Percentiles rank a stretch among this genome's conserved stretches.
These are phyloP conservation scores for Ophraella communa DNA, from an alignment of 2,888 invertebrate genomes.

Conservation along the genomic window DNA sequence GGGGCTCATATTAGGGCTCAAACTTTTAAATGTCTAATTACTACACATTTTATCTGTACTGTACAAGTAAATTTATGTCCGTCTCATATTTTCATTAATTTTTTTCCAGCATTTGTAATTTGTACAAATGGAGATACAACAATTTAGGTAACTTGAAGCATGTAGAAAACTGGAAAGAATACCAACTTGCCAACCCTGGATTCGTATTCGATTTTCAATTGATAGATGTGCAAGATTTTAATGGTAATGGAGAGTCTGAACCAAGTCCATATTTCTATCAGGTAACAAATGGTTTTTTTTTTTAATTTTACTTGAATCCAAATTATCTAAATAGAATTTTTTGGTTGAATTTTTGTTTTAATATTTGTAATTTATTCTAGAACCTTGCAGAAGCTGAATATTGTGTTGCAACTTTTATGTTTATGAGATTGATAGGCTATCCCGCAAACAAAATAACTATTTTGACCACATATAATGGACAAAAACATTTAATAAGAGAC, in stretches of 20 bases:
- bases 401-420: conserved; percentile 97
- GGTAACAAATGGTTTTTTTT: conserved; percentile 60
- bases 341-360: background rate
- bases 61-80: too few species aligned
- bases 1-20: too few species aligned
- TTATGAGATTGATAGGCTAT: conserved; percentile 96
- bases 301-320: background rate
- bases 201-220: conserved; percentile 93
- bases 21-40: too few species aligned
- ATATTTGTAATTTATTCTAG: conserved; percentile 61
- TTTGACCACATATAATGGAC: conserved; percentile 98
- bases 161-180: conserved; percentile 83
- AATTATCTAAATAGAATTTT: background rate
- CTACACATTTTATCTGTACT: too few species aligned
- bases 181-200: conserved; percentile 90
- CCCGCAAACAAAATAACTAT: conserved; percentile 97
- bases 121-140: conserved; percentile 97
- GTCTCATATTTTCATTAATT: background rate
- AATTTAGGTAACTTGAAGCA: conserved; percentile 93
- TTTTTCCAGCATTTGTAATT: conserved; percentile 79
- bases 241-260: conserved; percentile 95
- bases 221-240: conserved; percentile 95
- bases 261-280: conserved; percentile 99
- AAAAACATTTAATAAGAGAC: conserved; percentile 96
- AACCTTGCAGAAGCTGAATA: conserved; percentile 92